phyloP scores from a whole-genome alignment of 2,113 vertebrate genomes.

The Canis aureus region DNA sequence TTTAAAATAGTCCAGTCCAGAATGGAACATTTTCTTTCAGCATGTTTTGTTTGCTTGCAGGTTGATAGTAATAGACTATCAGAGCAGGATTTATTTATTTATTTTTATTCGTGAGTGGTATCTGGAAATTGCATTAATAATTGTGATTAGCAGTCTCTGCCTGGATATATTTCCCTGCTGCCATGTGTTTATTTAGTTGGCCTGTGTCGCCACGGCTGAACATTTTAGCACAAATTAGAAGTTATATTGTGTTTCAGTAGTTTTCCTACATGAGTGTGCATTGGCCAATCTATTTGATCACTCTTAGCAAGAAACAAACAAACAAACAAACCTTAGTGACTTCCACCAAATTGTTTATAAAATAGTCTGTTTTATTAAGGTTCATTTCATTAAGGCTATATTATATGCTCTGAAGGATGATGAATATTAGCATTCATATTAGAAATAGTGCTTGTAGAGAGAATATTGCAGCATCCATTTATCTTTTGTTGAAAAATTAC shows the following conservation, averaged over 20 bases:
- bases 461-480: conserved; percentile 8
- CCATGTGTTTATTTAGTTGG: conserved; percentile 48
- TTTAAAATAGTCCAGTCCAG: conserved; percentile 34
- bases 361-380: conserved; percentile 9
- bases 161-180: conserved; percentile 50
- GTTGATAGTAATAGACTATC: conserved; percentile 10
- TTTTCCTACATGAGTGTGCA: conserved; percentile 68
- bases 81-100: conserved; percentile 29
- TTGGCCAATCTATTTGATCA: conserved; percentile 65
- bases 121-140: conserved; percentile 75
- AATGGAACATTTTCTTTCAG: conserved; percentile 58
- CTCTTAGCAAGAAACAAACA: background rate
- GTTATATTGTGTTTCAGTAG: conserved; percentile 76
- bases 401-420: background rate
- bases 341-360: conserved; percentile 45
- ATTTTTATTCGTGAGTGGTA: background rate
- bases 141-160: conserved; percentile 68
- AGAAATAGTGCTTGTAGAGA: background rate
- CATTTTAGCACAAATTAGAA: conserved; percentile 71
- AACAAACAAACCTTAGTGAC: background rate
- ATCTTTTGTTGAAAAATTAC: conserved; percentile 15
- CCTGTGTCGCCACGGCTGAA: conserved; percentile 33
- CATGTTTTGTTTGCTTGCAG: conserved; percentile 38
- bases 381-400: background rate
- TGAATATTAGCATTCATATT: background rate